Conservation (phyloP, 92 coral and sea anemone species). For the Parazoanthus swiftii region DNA sequence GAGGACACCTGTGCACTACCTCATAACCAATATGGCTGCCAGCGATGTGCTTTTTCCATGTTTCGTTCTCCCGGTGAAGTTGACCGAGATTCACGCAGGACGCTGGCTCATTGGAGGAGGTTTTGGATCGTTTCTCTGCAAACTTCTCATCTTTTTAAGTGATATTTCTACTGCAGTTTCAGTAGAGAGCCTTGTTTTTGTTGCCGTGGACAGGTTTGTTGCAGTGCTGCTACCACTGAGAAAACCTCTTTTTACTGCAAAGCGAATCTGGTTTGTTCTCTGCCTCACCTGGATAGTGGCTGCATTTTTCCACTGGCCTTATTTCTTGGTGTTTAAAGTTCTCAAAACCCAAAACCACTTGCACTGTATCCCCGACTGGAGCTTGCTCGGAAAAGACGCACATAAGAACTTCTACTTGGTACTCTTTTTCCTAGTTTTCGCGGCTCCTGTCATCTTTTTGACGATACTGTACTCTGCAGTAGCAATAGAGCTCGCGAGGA, state of each 20-base stretch:
- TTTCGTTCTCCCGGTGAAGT: constrained; percentile 10
- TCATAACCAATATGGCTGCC: constrained; percentile 17
- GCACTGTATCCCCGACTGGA: neutral
- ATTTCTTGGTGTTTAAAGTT: neutral
- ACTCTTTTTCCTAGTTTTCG: neutral
- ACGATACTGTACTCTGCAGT: constrained; percentile 6
- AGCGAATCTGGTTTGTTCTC: neutral
- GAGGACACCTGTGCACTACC: neutral
- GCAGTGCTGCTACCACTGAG: constrained; percentile 4
- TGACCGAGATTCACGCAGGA: neutral
- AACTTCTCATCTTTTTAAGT: neutral
- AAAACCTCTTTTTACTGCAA: neutral
- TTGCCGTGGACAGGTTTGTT: constrained; percentile 4
- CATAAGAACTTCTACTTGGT: neutral
- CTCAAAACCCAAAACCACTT: neutral
- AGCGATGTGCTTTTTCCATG: neutral
- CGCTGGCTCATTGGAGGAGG: constrained; percentile 3
- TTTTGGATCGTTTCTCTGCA: constrained; percentile 4
- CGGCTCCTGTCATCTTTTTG: neutral
- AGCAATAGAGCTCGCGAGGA: neutral
- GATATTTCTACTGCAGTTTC: constrained; percentile 3
- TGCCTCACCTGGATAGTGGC: constrained; percentile 4
- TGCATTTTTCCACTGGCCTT: neutral
- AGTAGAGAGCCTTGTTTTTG: neutral
- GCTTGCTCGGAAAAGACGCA: neutral